A percentile compares a stretch with the other conserved stretches of the same genome.
Evolutionary conservation across 1,140 invertebrate species (phyloP).

Genomic region (Brachionus plicatilis): DNA sequence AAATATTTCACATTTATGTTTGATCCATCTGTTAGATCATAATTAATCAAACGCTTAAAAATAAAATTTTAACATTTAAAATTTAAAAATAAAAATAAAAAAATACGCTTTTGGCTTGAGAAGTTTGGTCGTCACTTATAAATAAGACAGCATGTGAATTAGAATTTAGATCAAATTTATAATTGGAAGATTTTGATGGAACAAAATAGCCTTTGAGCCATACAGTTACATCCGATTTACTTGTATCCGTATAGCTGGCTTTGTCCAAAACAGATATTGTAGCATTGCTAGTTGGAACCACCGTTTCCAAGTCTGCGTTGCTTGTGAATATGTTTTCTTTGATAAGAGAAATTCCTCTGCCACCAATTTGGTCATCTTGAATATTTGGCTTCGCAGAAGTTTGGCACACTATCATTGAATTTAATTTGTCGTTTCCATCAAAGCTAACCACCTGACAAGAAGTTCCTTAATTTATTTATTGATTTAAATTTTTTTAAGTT

Average conservation of each 20-base stretch:
- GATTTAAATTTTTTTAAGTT: not conserved
- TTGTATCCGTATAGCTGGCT: not conserved
- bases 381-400: not conserved
- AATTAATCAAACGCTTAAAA: constrained; percentile 1
- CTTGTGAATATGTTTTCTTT: not conserved
- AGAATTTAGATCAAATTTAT: not conserved
- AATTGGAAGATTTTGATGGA: not conserved
- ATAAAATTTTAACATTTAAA: not conserved
- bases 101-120: not conserved
- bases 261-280: not conserved
- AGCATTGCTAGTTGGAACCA: not conserved
- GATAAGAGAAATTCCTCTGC: constrained; percentile 4
- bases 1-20: not conserved
- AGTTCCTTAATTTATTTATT: not conserved
- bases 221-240: not conserved
- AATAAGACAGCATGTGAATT: not conserved
- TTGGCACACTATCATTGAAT: not conserved
- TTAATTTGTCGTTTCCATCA: not conserved
- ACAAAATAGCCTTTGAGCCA: constrained; percentile 1
- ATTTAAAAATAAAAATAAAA: not conserved
- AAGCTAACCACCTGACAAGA: not conserved
- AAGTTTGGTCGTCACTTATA: not conserved
- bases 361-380: not conserved
- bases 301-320: not conserved
- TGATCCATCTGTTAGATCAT: not conserved